Base-by-base conservation (phyloP, 1,140 invertebrate species). In the Diabrotica virgifera region DNA sequence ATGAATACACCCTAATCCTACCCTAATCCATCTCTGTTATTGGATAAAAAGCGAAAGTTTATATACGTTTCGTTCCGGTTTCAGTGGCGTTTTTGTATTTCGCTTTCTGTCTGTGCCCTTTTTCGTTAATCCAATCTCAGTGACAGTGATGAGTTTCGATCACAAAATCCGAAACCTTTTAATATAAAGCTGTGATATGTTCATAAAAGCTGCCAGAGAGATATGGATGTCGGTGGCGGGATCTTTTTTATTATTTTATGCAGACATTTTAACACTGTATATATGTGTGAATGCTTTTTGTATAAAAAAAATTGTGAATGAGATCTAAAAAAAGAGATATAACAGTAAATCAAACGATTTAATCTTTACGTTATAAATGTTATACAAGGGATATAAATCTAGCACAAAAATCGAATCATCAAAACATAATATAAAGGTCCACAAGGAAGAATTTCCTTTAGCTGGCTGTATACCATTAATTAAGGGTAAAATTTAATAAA, bases 131-230 rank as follows among this genome's bases (percentile, higher is more conserved):
- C 14, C 40, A 38, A 60, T 65, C 63, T 59, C 57, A 59, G 58
- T 52, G 63, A 65, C 63, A 54, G 40, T 64, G 63, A 65, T 59
- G 57, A 38, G 54, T 53, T 65, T 65, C 63, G 54, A 65, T 46
- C 63, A 60, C 52, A 59, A 50, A 54, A 55, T 54, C 13, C 50
- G 37, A 51, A 14, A 57, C 40, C 51, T 62, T 66, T 67, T 67
- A 63, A 59, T 59, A 59, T 52, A 54, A 35, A 54, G 59, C 36
- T 36, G 37, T 24, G 37, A 46, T 57, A 46, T 14, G 1, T 54
- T 54, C 53, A 54, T 54, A 35, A 54, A 14, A 12, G 12, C 24
- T 11, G 10, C 50, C 11, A 6, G 11, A 13, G 10, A 52, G 50
- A 52, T n/a, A 11, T 52, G 50, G 13, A 11, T 52, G 13, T 52